Percentiles rank a stretch among this genome's conserved stretches.
These are phyloP conservation scores for Mareca strepera DNA, from an alignment of 2,797 vertebrate genomes.

Conservation along the genomic window DNA sequence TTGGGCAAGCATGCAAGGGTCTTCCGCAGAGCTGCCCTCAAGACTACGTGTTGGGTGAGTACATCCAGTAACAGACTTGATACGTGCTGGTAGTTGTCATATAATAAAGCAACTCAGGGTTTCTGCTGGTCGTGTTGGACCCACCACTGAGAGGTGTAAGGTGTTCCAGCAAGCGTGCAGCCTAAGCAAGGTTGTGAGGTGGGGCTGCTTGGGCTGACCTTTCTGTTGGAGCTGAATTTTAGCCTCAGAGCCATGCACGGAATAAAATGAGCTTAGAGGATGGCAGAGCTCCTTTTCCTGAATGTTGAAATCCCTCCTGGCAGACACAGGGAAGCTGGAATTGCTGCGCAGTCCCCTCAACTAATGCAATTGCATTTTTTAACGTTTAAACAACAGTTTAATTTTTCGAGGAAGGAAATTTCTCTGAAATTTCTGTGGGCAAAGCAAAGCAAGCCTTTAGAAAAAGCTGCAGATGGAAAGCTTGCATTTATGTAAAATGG, in stretches of 20 bases:
- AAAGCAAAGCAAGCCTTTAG: neutral
- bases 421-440: neutral
- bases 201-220: neutral
- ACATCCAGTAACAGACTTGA: neutral
- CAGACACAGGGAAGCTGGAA: neutral
- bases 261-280: neutral
- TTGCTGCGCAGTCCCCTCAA: neutral
- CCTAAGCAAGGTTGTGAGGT: neutral
- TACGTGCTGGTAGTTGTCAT: neutral
- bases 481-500: constrained; percentile 50
- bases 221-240: neutral
- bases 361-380: neutral
- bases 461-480: constrained; percentile 27
- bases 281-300: neutral
- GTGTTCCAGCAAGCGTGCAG: fast-evolving
- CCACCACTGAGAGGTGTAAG: neutral
- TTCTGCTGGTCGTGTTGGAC: neutral
- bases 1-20: neutral
- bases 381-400: constrained; percentile 19
- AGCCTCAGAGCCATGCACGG: neutral
- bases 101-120: neutral
- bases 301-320: neutral
- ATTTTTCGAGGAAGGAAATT: neutral
- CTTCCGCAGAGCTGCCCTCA: neutral
- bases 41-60: fast-evolving